Evolutionary conservation across 2,888 invertebrate species (phyloP).

Genomic region (Nineta flava): DNA sequence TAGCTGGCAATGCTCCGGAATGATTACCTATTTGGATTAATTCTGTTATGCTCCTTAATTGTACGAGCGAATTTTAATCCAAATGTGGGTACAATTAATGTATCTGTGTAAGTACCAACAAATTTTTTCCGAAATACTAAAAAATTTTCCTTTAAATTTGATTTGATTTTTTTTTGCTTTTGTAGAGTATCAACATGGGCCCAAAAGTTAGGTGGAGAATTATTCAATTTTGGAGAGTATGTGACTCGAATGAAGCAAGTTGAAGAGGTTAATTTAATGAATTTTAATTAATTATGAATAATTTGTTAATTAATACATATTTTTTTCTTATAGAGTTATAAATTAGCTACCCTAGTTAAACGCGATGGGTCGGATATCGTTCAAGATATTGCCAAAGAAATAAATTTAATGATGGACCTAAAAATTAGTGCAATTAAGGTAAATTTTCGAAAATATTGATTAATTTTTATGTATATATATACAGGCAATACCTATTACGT

Average conservation of each 20-base stretch:
- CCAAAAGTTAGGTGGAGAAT: slow-evolving; percentile 61
- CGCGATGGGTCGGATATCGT: slow-evolving; percentile 65
- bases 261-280: slow-evolving; percentile 44
- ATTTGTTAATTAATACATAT: slow-evolving; percentile 16
- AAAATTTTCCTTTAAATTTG: neutral
- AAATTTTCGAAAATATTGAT: slow-evolving; percentile 16
- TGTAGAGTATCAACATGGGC: slow-evolving; percentile 68
- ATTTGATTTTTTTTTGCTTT: neutral
- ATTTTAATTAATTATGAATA: neutral
- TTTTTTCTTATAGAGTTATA: slow-evolving; percentile 43
- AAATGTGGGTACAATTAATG: slow-evolving; percentile 1
- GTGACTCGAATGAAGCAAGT: slow-evolving; percentile 66
- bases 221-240: slow-evolving; percentile 65
- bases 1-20: neutral
- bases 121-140: neutral
- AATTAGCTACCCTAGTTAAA: slow-evolving; percentile 49
- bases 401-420: slow-evolving; percentile 74
- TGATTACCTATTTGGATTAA: neutral
- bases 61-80: neutral
- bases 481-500: neutral
- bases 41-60: neutral
- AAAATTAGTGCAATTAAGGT: slow-evolving; percentile 78
- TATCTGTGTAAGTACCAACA: neutral
- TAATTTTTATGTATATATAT: neutral
- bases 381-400: slow-evolving; percentile 67